Base-by-base conservation (phyloP, 2,113 vertebrate species). In the Mesoclemmys tuberculata region DNA sequence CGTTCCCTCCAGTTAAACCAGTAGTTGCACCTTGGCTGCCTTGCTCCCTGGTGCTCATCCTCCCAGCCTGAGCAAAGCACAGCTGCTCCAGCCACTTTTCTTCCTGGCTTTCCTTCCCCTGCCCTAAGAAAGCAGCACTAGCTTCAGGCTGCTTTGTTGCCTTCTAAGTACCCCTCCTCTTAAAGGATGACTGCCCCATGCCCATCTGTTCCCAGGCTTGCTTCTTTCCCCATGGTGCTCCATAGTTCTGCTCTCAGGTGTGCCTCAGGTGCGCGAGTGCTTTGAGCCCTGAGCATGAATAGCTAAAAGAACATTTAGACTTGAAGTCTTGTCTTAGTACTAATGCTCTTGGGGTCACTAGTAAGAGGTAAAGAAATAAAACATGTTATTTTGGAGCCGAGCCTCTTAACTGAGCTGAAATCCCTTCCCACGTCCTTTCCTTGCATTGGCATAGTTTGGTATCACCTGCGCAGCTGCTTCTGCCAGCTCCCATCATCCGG, bases 121-220 rank as follows among this genome's bases (percentile, higher is more conserved):
- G 13, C 3, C 21, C 22, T 80, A 51, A 80, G 18, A 49, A 10
- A 27, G 44, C 26, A 46, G 46, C 27, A 27, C 24, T 48, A 26
- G 77, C 75, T 48, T 21, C 41, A 49, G 24, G 19, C 19, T 55
- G 51, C 35, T 56, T 82, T 51, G 41, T 46, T 55, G 12, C 27
- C 80, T 46, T 89, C 86, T 95, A 91, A 92, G 90, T 91, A 75
- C 61, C 89, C 96, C 97, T 94, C 61, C 82, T 97, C 97, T 49
- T 14, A 13, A 77, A 46, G 74, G 74, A 16, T 27, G 96, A 95
- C 94, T 96, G 93, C 93, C 90, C 82, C 35, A 86, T 96, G 91
- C 93, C 71, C 56, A 61, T 82, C 79, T 87, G 87, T 87, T 41
- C 79, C 78, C 55, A 38, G 68, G 2, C n/a, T 58, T 61, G 75